phyloP scores from a whole-genome alignment of 1,140 invertebrate species.

The Drusus annulatus region DNA sequence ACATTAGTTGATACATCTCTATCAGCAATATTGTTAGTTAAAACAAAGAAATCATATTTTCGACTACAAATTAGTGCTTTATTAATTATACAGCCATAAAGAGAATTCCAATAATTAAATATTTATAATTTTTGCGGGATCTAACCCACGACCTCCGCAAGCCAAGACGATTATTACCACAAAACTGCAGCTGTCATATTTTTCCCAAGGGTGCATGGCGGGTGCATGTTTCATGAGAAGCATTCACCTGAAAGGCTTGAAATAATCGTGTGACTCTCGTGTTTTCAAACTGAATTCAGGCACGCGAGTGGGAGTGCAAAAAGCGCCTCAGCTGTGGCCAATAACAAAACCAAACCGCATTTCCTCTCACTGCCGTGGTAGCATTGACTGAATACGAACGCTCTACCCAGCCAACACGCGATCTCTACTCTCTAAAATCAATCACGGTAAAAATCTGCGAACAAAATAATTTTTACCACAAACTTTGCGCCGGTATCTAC shows the following conservation, averaged over 20 bases:
- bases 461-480: too few species aligned
- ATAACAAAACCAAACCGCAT: conserved; percentile 15
- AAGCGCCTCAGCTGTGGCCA: conserved; percentile 16
- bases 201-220: conserved; percentile 5
- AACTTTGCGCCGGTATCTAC: too few species aligned
- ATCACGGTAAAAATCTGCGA: background rate
- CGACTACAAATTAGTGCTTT: too few species aligned
- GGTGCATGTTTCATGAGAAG: background rate
- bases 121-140: too few species aligned
- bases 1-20: too few species aligned
- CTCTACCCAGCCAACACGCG: background rate
- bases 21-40: too few species aligned
- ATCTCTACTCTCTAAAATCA: background rate
- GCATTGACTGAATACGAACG: conserved; percentile 19
- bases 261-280: background rate
- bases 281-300: conserved; percentile 15
- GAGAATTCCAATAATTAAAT: too few species aligned
- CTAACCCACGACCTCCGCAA: too few species aligned
- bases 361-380: conserved; percentile 22
- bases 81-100: too few species aligned
- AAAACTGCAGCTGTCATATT: too few species aligned
- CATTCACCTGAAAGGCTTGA: background rate
- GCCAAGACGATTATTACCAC: too few species aligned
- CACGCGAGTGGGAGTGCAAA: conserved; percentile 27
- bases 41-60: too few species aligned